A percentile compares a stretch with the other conserved stretches of the same genome.
phyloP scores from a whole-genome alignment of 2,888 invertebrate genomes.

The Drosophila cracens region DNA sequence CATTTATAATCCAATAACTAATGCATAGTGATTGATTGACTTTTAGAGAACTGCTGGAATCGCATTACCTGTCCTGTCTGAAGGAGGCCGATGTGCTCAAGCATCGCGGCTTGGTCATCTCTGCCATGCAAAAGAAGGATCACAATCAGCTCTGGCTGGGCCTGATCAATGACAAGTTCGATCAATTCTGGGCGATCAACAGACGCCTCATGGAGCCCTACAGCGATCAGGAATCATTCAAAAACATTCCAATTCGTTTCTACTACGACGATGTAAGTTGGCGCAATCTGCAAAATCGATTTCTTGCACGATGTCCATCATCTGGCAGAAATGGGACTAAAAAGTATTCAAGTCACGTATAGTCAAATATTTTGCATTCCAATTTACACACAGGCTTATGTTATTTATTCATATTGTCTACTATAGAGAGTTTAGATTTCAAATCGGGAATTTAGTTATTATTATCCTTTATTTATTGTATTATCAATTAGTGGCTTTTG shows the following conservation, averaged over 20 bases:
- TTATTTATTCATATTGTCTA: not conserved
- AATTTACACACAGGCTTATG: not conserved
- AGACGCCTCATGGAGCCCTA: constrained; percentile 96
- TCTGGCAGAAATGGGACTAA: not conserved
- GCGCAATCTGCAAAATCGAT: not conserved
- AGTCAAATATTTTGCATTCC: not conserved
- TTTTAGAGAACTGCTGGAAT: constrained; percentile 93
- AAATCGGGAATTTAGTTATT: not conserved
- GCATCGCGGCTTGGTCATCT: constrained; percentile 95
- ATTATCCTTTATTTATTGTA: not conserved
- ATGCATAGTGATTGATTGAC: not conserved
- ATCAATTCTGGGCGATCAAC: constrained; percentile 99
- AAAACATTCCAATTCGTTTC: constrained; percentile 95
- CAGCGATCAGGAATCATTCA: constrained; percentile 92
- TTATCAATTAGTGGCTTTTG: not conserved
- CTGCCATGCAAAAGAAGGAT: constrained; percentile 97
- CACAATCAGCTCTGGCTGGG: constrained; percentile 98
- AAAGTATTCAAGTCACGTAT: not conserved
- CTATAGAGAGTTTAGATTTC: not conserved
- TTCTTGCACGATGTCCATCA: not conserved
- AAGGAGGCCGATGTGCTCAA: constrained; percentile 99
- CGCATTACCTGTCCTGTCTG: constrained; percentile 96
- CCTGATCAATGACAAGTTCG: constrained; percentile 97
- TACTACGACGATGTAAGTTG: constrained; percentile 88
- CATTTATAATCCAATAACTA: not conserved